These are phyloP conservation scores for Carduelis carduelis DNA, from an alignment of 2,797 vertebrate genomes.

Conservation along the genomic window DNA sequence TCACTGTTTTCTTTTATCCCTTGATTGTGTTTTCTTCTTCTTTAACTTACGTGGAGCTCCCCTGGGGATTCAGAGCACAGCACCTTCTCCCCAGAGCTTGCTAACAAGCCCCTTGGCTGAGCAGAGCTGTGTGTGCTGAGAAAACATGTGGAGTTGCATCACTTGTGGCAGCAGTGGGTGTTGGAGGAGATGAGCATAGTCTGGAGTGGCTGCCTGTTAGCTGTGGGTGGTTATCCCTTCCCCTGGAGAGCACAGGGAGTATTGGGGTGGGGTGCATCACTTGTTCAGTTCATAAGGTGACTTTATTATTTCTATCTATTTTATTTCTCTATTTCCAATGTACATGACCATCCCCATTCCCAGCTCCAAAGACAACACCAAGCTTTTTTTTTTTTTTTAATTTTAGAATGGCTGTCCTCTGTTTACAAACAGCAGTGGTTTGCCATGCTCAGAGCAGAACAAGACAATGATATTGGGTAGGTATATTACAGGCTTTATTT, in stretches of 20 bases:
- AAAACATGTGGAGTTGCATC: neutral
- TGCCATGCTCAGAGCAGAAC: conserved; percentile 95
- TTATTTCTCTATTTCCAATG: neutral
- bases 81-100: neutral
- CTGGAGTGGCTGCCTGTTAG: neutral
- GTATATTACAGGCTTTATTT: conserved; percentile 54
- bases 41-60: neutral
- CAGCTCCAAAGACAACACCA: neutral
- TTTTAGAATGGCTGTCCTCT: conserved; percentile 88
- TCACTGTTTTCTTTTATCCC: neutral
- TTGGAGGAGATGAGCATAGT: neutral
- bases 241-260: neutral
- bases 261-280: neutral
- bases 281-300: neutral
- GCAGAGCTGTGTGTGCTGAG: neutral
- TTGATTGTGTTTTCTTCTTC: neutral
- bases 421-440: conserved; percentile 98
- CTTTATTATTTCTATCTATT: neutral
- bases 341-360: neutral
- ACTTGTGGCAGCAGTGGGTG: neutral
- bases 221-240: neutral
- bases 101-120: neutral
- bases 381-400: neutral
- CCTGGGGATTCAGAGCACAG: neutral
- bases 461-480: conserved; percentile 94